phyloP scores from a whole-genome alignment of 2,888 invertebrate species.

The Drosophila neoperkinsi region DNA sequence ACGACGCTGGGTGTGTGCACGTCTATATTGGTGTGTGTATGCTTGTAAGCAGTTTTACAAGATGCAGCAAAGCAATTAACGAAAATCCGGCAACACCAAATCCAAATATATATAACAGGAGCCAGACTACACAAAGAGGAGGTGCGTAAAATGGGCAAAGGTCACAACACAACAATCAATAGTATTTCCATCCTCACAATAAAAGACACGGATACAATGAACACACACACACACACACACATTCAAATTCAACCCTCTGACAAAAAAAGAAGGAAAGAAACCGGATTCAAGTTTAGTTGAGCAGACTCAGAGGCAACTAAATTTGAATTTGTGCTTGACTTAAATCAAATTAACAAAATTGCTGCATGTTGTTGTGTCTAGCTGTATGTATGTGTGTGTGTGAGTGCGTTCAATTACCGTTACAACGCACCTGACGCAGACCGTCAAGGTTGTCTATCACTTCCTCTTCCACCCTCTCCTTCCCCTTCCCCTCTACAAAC shows the following conservation, averaged over 20 bases:
- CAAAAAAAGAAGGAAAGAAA: conserved; percentile 25
- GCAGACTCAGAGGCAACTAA: conserved; percentile 38
- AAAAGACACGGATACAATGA: conserved; percentile 8
- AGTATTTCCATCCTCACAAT: conserved; percentile 36
- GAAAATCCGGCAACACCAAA: conserved; percentile 2
- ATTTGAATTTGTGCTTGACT: conserved; percentile 37
- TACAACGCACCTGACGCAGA: conserved; percentile 51
- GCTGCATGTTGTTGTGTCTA: background rate
- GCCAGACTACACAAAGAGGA: conserved; percentile 27
- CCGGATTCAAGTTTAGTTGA: conserved; percentile 52
- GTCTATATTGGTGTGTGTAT: conserved; percentile 3
- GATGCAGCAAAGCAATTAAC: conserved; percentile 21
- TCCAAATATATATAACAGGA: conserved; percentile 23
- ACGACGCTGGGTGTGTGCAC: conserved; percentile 17
- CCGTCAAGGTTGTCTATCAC: conserved; percentile 47
- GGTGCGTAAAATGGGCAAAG: conserved; percentile 34
- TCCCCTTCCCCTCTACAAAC: too few relatives aligned
- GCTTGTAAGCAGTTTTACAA: conserved; percentile 19
- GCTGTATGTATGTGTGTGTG: background rate
- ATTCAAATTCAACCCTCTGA: conserved; percentile 51
- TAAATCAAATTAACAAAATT: conserved; percentile 46
- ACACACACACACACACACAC: conserved; percentile 3
- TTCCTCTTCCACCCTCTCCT: background rate
- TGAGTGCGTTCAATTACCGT: conserved; percentile 34
- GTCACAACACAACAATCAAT: conserved; percentile 52